Evolutionary conservation across 2,113 vertebrate species (phyloP), one percentile per base, ranked within the genome.

Genomic region (Ochotona princeps): DNA sequence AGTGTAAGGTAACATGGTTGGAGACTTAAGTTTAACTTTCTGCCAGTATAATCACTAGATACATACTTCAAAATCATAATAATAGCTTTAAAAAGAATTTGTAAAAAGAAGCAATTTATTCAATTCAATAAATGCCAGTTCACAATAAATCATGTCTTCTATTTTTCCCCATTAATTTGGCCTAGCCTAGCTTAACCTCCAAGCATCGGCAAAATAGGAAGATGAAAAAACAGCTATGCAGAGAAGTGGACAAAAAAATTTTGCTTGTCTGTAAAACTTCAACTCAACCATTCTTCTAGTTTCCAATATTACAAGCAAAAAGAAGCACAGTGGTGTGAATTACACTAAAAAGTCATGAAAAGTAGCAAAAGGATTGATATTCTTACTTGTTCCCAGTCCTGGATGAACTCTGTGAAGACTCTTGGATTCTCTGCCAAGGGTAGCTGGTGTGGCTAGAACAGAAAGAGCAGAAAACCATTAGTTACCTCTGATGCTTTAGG

Each of bases 331-430:
- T 49, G 79, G 44, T 25, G 32, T 83, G n/a, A 75, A 63, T 74
- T 65, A 78, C 0, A 47, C 21, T 74, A 80, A 70, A 76, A 8
- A 26, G 87, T 81, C 1, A 9, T 28, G 14, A 8, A 57, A 82
- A 57, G 72, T 2, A 69, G 83, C 32, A 76, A 87, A 92, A 81
- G 0, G 8, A 87, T 2, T 70, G 66, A 91, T 88, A 84, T 94
- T 93, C 96, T 95, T 96, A 96, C 95, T 93, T 94, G 90, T 93
- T 60, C 1, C 25, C 49, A 81, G 76, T 80, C 14, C 88, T 87
- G 89, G 76, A 87, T 91, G 54, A 91, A 93, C 38, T 87, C 26
- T 89, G 73, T 92, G 94, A 15, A 91, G 92, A 95, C 35, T 73
- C 32, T 72, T 78, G 38, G 94, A 69, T 61, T 26, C 66, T 73